phyloP scores from a whole-genome alignment of 2,888 invertebrate genomes.

The Drosophila flavopinicola region DNA sequence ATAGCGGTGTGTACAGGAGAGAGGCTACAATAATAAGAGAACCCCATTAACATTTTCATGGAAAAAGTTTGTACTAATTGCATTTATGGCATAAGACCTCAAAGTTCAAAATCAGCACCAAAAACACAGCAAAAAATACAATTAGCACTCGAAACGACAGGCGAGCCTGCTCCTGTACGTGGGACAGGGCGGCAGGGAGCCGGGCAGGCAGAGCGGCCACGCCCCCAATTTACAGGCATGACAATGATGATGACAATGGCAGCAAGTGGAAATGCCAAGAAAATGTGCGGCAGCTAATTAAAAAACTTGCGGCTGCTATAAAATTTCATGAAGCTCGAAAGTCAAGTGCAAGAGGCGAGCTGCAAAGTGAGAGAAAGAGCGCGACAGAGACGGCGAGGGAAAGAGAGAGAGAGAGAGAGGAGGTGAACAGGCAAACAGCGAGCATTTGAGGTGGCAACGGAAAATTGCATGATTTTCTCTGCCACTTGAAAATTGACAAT shows the following conservation, averaged over 20 bases:
- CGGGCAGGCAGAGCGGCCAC: slow-evolving; percentile 11
- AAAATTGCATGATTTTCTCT: slow-evolving; percentile 48
- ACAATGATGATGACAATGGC: slow-evolving; percentile 53
- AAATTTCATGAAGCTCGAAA: slow-evolving; percentile 47
- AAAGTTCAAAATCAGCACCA: slow-evolving; percentile 57
- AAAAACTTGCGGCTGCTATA: slow-evolving; percentile 65
- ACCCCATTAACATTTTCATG: slow-evolving; percentile 59
- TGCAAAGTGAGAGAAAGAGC: neutral
- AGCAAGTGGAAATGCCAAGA: slow-evolving; percentile 65
- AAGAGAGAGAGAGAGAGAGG: neutral
- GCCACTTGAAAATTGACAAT: slow-evolving; percentile 58
- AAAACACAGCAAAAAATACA: slow-evolving; percentile 62
- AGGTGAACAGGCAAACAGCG: neutral
- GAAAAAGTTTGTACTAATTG: slow-evolving; percentile 62
- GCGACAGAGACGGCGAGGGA: neutral
- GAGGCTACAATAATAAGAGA: slow-evolving; percentile 37
- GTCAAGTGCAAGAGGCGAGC: slow-evolving; percentile 10
- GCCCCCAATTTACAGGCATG: slow-evolving; percentile 37
- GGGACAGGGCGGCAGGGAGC: neutral
- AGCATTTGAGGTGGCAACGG: slow-evolving; percentile 38
- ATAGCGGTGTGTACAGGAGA: neutral
- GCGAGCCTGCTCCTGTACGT: slow-evolving; percentile 2
- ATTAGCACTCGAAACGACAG: slow-evolving; percentile 63
- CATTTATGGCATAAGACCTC: slow-evolving; percentile 61
- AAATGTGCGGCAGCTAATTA: slow-evolving; percentile 71